Base-by-base conservation (phyloP, 2,113 vertebrate species). In the Stegastes partitus region DNA sequence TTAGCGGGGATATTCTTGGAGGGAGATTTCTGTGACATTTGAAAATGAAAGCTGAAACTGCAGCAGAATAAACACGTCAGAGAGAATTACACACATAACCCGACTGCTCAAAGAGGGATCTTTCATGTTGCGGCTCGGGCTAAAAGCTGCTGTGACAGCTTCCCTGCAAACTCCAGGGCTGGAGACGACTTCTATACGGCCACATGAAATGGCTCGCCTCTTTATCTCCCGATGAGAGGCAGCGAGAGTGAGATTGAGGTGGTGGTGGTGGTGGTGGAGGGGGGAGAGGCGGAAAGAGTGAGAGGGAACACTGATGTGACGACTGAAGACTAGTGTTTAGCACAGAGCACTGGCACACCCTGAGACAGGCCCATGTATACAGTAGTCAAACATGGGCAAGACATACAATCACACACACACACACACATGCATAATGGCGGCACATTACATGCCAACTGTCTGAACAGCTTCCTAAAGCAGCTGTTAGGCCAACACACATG, bases 41-140 rank as follows among this genome's bases (percentile, higher is more conserved):
- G 68, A 87, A 91, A 91, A 91, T 79, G 88, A 88, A 89, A 86
- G 89, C 83, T 83, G 83, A 82, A 86, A 80, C 57, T 73, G 83
- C 70, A 61, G 79, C 87, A 83, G 81, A 91, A 91, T 90, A 89
- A 90, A 89, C 77, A 87, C 67, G 90, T 93, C 92, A 89, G 82
- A 86, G 78, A 88, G 94, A 93, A 94, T 94, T 94, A 93, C 89
- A 92, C 88, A 85, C 85, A 85, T 81, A 84, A 87, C 87, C 85
- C 82, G 37, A 54, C 85, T 44, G 66, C 87, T 91, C 87, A 87
- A 87, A 92, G 83, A 77, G 66, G 77, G 68, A 81, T 89, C 90
- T 94, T 95, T 94, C 84, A 93, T 93, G 91, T 91, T 83, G 82
- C 72, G 19, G 81, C 73, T 84, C 88, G 6, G 53, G 81, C 84